phyloP scores from a whole-genome alignment of 2,797 vertebrate genomes.

The Betta splendens region DNA sequence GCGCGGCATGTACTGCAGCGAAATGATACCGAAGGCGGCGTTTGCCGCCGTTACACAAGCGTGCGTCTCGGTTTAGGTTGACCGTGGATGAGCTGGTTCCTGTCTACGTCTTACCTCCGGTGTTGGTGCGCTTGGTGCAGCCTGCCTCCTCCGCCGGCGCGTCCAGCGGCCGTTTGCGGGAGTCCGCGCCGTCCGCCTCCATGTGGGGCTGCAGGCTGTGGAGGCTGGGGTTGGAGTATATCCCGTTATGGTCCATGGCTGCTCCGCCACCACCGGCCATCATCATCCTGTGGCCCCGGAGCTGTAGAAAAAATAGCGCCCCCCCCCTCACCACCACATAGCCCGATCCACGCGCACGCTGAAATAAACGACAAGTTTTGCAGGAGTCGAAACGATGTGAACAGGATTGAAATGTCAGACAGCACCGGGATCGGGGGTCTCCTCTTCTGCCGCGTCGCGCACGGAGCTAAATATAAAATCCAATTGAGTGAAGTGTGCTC shows the following conservation, averaged over 20 bases:
- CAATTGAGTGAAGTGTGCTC: conserved; percentile 72
- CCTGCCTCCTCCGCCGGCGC: conserved; percentile 88
- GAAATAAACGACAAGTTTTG: conserved; percentile 59
- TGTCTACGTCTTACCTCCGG: conserved; percentile 82
- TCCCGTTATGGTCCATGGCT: conserved; percentile 87
- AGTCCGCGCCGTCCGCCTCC: conserved; percentile 87
- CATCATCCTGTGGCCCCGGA: conserved; percentile 74
- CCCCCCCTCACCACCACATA: conserved; percentile 57
- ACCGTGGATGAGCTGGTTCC: conserved; percentile 13
- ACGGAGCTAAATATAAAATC: conserved; percentile 72
- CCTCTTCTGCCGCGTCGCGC: conserved; percentile 41
- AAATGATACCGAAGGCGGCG: background rate
- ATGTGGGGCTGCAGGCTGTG: conserved; percentile 80
- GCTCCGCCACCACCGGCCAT: conserved; percentile 84
- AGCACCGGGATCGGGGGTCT: conserved; percentile 46
- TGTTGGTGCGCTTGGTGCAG: conserved; percentile 91
- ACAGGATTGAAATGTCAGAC: conserved; percentile 58
- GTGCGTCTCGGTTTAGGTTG: no score
- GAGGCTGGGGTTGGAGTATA: conserved; percentile 81
- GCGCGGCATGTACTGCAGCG: conserved; percentile 6
- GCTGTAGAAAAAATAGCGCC: conserved; percentile 62
- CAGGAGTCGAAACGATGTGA: conserved; percentile 31
- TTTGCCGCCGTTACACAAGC: no score
- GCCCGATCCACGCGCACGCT: conserved; percentile 41
- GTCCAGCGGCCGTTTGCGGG: conserved; percentile 89